A percentile compares a stretch with the other conserved stretches of the same genome.
These are phyloP conservation scores for Acrossocheilus wenchowensis DNA, from an alignment of 2,797 vertebrate genomes.

Conservation along the genomic window DNA sequence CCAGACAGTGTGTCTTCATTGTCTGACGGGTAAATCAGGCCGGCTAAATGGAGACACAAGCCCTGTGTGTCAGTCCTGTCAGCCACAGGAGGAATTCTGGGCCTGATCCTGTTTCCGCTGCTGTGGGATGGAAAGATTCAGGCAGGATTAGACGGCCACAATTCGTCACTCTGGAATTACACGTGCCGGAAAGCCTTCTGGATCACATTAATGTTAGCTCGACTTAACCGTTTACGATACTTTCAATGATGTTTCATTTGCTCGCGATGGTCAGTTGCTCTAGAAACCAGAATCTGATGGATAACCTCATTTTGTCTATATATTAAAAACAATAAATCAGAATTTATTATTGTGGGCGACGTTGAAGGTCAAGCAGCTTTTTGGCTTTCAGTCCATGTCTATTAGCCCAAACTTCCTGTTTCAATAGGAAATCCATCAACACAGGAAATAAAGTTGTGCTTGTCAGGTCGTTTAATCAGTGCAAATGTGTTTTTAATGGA, in stretches of 20 bases:
- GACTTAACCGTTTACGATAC: neutral
- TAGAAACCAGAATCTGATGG: neutral
- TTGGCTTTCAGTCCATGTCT: neutral
- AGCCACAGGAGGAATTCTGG: slow-evolving; percentile 39
- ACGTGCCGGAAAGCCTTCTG: neutral
- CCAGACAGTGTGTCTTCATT: slow-evolving; percentile 56
- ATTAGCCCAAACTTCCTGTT: neutral
- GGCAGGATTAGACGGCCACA: slow-evolving; percentile 18
- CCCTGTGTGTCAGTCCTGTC: slow-evolving; percentile 40
- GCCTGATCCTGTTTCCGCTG: slow-evolving; percentile 57
- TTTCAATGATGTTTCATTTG: neutral
- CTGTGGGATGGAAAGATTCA: slow-evolving; percentile 42
- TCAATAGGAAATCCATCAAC: neutral
- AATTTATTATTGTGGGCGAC: neutral
- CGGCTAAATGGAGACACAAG: slow-evolving; percentile 48
- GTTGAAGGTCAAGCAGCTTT: neutral
- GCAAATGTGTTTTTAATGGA: neutral
- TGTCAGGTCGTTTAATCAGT: neutral
- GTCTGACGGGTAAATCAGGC: slow-evolving; percentile 46
- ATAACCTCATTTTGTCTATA: neutral
- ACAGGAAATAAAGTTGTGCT: neutral
- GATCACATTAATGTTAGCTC: slow-evolving; percentile 3
- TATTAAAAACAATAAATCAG: neutral
- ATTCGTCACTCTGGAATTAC: slow-evolving; percentile 41
- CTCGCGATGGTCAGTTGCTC: no score